Evolutionary conservation across 2,888 invertebrate species (phyloP).

Genomic region (Adelphocoris suturalis): DNA sequence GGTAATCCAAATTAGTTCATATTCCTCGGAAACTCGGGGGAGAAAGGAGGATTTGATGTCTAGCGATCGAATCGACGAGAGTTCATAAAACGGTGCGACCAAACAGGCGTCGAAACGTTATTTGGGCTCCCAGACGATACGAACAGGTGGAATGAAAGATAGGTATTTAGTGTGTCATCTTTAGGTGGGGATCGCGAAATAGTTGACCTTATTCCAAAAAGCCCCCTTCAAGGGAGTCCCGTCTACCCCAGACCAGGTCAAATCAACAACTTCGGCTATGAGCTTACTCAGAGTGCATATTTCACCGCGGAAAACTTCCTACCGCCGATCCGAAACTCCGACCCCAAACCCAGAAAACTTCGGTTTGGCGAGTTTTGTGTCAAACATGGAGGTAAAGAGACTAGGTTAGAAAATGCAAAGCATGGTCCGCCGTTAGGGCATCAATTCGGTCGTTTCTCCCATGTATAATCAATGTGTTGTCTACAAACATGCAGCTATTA

Average conservation of each 20-base stretch:
- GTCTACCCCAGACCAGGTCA: background rate
- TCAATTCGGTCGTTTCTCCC: background rate
- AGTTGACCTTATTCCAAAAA: slow-evolving; percentile 66
- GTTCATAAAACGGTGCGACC: too few species aligned
- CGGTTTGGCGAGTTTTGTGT: slow-evolving; percentile 65
- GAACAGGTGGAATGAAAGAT: slow-evolving; percentile 62
- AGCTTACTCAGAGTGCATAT: background rate
- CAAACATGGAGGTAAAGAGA: slow-evolving; percentile 71
- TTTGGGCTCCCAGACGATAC: background rate
- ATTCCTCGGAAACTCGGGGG: background rate
- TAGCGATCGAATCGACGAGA: too few species aligned
- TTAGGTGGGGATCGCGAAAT: slow-evolving; percentile 67
- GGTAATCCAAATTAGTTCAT: slow-evolving; percentile 77
- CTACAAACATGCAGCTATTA: background rate
- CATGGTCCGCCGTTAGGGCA: slow-evolving; percentile 68
- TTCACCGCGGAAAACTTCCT: background rate
- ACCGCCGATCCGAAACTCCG: background rate
- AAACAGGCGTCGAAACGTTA: background rate
- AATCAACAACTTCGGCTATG: background rate
- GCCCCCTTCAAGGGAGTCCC: background rate
- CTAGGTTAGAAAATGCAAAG: slow-evolving; percentile 73
- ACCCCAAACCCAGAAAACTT: background rate
- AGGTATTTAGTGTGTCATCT: slow-evolving; percentile 50
- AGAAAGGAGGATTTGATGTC: too few species aligned
- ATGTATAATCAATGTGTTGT: background rate